Percentiles rank a stretch among this genome's conserved stretches.
Evolutionary conservation across 2,113 vertebrate genomes (phyloP).

Genomic region (Platichthys flesus): DNA sequence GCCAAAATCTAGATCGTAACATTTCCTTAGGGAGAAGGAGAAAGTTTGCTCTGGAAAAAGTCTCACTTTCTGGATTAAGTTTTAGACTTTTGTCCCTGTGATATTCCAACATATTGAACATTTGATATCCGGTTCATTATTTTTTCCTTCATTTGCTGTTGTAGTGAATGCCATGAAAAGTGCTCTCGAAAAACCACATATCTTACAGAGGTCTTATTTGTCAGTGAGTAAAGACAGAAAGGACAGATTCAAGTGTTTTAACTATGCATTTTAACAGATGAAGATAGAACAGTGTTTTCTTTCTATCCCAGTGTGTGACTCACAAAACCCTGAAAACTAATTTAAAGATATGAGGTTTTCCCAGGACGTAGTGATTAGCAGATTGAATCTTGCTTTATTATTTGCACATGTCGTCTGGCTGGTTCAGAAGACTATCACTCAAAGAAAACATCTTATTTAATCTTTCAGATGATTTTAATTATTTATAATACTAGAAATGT

Average conservation of each 20-base stretch:
- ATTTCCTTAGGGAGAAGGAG: not conserved
- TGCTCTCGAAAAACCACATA: slow-evolving; percentile 26
- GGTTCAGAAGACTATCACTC: slow-evolving; percentile 75
- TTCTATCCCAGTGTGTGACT: slow-evolving; percentile 13
- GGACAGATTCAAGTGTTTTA: slow-evolving; percentile 26
- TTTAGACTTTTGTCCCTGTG: not conserved
- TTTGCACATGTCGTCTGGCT: slow-evolving; percentile 80
- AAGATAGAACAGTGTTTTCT: slow-evolving; percentile 27
- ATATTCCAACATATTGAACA: slow-evolving; percentile 19
- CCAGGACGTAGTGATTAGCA: not conserved
- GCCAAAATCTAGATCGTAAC: not conserved
- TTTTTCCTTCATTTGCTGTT: slow-evolving; percentile 16
- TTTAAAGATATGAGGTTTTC: slow-evolving; percentile 49
- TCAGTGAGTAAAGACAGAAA: slow-evolving; percentile 10
- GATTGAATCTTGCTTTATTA: slow-evolving; percentile 56
- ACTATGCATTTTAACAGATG: slow-evolving; percentile 39
- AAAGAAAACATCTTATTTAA: slow-evolving; percentile 59
- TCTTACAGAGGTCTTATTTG: slow-evolving; percentile 27
- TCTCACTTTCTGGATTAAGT: not conserved
- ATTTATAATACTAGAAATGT: slow-evolving; percentile 57
- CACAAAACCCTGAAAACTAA: not conserved
- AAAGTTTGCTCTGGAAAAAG: not conserved
- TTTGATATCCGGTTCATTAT: slow-evolving; percentile 6
- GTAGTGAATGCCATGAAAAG: slow-evolving; percentile 30
- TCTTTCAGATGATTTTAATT: slow-evolving; percentile 48